A percentile compares a stretch with the other conserved stretches of the same genome.
phyloP scores from a whole-genome alignment of 2,113 vertebrate genomes.

The Psammodynastes pulverulentus region DNA sequence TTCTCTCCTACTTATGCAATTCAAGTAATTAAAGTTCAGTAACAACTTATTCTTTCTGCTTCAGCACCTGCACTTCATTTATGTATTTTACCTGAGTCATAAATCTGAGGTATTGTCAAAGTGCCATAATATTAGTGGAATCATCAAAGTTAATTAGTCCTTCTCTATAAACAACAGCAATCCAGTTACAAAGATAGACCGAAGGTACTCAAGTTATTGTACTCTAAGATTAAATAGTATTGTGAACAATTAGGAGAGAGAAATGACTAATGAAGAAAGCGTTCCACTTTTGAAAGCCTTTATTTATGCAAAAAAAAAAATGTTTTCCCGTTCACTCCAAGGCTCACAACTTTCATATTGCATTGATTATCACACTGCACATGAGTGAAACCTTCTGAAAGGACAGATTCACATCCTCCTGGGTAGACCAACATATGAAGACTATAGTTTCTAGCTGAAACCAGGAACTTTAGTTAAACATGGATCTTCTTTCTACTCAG shows the following conservation, averaged over 20 bases:
- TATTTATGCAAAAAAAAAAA: no score
- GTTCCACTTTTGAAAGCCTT: constrained; percentile 24
- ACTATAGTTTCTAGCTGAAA: not conserved
- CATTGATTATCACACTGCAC: not conserved
- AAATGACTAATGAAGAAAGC: constrained; percentile 45
- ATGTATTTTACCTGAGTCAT: constrained; percentile 98
- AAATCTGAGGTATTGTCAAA: constrained; percentile 96
- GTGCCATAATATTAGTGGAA: constrained; percentile 97
- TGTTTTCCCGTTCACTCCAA: constrained; percentile 45
- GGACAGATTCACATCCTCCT: not conserved
- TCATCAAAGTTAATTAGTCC: constrained; percentile 99
- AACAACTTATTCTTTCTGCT: constrained; percentile 99
- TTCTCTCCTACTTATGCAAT: constrained; percentile 85
- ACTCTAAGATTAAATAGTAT: constrained; percentile 53
- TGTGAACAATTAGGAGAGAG: constrained; percentile 58
- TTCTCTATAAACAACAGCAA: constrained; percentile 80
- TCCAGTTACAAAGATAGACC: constrained; percentile 74
- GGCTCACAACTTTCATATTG: constrained; percentile 7
- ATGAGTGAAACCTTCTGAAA: not conserved
- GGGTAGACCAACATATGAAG: not conserved
- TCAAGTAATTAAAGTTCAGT: constrained; percentile 98
- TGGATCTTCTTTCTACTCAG: not conserved
- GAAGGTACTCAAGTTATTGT: constrained; percentile 65
- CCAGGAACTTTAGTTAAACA: not conserved
- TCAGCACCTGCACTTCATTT: constrained; percentile 99